Percentiles rank a stretch among this genome's conserved stretches.
phyloP scores from a whole-genome alignment of 2,888 invertebrate genomes.

The Phengaris alcon region DNA sequence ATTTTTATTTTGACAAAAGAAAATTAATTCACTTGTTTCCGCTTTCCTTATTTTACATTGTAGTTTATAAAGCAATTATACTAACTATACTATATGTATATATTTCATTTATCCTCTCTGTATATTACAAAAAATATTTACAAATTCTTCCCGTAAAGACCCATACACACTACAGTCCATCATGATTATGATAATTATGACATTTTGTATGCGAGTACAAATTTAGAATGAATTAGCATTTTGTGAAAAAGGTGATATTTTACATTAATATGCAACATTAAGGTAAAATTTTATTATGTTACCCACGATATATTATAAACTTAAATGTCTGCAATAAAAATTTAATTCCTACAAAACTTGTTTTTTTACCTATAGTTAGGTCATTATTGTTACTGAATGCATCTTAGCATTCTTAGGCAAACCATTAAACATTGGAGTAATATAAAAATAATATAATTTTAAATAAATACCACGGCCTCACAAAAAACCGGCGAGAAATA shows the following conservation, averaged over 20 bases:
- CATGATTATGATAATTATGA: slow-evolving; percentile 28
- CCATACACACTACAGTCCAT: slow-evolving; percentile 49
- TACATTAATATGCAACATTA: neutral
- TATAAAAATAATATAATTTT: neutral
- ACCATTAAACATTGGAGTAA: neutral
- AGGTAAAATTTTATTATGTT: neutral
- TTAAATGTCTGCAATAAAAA: neutral
- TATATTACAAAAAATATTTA: slow-evolving; percentile 77
- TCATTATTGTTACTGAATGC: neutral
- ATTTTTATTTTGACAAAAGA: slow-evolving; percentile 77
- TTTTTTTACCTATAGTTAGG: neutral
- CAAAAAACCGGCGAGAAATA: no score
- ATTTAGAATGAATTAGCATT: slow-evolving; percentile 8
- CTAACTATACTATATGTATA: slow-evolving; percentile 74
- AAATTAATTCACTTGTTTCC: slow-evolving; percentile 73
- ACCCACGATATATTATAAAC: neutral
- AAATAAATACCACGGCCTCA: no score
- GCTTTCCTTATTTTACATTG: slow-evolving; percentile 74
- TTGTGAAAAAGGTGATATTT: neutral
- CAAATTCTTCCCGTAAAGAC: slow-evolving; percentile 72
- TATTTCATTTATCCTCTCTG: slow-evolving; percentile 62
- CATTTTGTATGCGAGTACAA: slow-evolving; percentile 31
- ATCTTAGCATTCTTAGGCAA: neutral
- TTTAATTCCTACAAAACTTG: neutral
- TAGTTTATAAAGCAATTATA: slow-evolving; percentile 74